These are phyloP conservation scores for Anoplolepis gracilipes DNA, from an alignment of 1,140 invertebrate genomes.

Conservation along the genomic window DNA sequence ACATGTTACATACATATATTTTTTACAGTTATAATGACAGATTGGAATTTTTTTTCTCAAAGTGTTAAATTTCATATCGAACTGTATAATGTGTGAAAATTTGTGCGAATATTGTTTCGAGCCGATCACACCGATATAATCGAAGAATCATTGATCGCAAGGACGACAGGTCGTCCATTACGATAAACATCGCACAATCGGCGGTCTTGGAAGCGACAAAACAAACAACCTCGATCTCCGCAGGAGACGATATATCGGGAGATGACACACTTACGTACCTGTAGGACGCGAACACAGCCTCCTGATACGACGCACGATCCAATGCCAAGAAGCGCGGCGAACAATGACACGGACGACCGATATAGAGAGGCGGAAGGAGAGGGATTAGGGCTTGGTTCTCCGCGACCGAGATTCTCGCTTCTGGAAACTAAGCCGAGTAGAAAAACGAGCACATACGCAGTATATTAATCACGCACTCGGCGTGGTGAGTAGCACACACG, in stretches of 20 bases:
- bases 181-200: background rate
- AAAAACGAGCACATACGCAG: background rate
- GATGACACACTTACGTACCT: conserved; percentile 40
- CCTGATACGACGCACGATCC: background rate
- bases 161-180: background rate
- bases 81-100: too few species aligned
- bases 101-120: too few species aligned
- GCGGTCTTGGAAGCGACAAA: background rate
- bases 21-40: too few species aligned
- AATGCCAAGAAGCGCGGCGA: conserved; percentile 5
- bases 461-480: background rate
- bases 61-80: too few species aligned
- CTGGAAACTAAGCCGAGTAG: background rate
- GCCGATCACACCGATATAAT: too few species aligned
- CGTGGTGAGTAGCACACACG: conserved; percentile 13
- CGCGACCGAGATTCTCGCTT: background rate
- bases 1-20: too few species aligned
- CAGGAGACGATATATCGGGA: background rate
- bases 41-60: too few species aligned
- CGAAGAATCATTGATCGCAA: background rate
- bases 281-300: background rate
- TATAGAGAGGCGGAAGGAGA: background rate
- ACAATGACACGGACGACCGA: conserved; percentile 47
- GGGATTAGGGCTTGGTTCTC: conserved; percentile 30
- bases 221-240: background rate